Evolutionary conservation across 1,140 invertebrate species (phyloP), one percentile per base, ranked within the genome.

Genomic region (Drosophila willistoni): DNA sequence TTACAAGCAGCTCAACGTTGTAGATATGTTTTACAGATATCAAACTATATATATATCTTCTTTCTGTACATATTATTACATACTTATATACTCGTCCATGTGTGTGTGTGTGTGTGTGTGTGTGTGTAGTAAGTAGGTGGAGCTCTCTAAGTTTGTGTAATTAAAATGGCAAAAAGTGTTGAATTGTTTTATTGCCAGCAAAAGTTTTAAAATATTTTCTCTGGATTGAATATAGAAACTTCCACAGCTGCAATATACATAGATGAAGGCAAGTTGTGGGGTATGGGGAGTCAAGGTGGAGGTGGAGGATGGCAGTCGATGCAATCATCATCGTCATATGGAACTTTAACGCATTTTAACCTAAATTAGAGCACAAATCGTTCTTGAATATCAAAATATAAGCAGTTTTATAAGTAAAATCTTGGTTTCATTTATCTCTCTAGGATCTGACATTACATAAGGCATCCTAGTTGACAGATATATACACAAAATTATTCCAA

Each of bases 151-250:
- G 68, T 77, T 77, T 77, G 73, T 77, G 74, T 77, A 77, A 77
- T 77, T 77, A 77, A 77, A 77, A 64, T 74, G 74, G 67, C 55
- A 57, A 70, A 76, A 76, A 70, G 63, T 76, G 73, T 64, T 70
- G 73, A 70, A 77, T 77, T 76, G 73, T 73, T 36, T 59, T 59
- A 75, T 75, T 75, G 34, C 57, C 57, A 34, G 36, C 57, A 60
- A 51, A 51, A 51, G 44, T 51, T 51, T 51, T 51, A 19, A 51
- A n/a, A 51, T 51, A 51, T 51, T 51, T 51, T 51, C 44, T 51
- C 9, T 51, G 44, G 4, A 51, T 51, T 51, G 44, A 51, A 19
- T n/a, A 51, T 51, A 51, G 44, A 22, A 51, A 51, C 17, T 22
- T 51, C 5, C 19, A 51, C 44, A 51, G 7, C 14, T 17, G 7